Conservation (phyloP, 2,888 invertebrate genomes). For the Ornithoptera alexandrae region DNA sequence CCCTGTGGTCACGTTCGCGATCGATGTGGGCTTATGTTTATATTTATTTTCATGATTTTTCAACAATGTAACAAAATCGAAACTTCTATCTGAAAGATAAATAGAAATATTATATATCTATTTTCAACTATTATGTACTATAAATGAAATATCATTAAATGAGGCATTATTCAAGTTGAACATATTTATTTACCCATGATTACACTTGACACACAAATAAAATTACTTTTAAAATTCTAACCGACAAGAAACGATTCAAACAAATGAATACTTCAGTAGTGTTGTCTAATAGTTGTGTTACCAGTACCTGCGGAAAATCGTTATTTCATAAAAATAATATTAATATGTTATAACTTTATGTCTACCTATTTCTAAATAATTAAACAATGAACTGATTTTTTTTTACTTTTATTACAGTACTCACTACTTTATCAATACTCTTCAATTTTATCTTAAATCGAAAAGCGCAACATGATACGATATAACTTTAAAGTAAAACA, state of each 20-base stretch:
- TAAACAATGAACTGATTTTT: too few relatives aligned
- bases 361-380: too few relatives aligned
- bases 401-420: too few relatives aligned
- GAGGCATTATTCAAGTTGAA: not conserved
- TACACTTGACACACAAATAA: slow-evolving; percentile 31
- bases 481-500: too few relatives aligned
- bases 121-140: not conserved
- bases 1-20: slow-evolving; percentile 50
- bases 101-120: slow-evolving; percentile 2
- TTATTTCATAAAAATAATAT: not conserved
- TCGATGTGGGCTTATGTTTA: slow-evolving; percentile 60
- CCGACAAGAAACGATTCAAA: slow-evolving; percentile 37
- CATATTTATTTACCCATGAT: not conserved
- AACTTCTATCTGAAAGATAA: slow-evolving; percentile 58
- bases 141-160: not conserved
- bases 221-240: slow-evolving; percentile 24
- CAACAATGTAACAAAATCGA: slow-evolving; percentile 58
- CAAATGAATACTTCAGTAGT: slow-evolving; percentile 16
- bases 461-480: too few relatives aligned
- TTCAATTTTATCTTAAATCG: too few relatives aligned
- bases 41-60: slow-evolving; percentile 56
- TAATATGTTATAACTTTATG: not conserved
- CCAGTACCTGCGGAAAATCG: not conserved
- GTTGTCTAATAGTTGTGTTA: not conserved
- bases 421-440: too few relatives aligned